A percentile compares a stretch with the other conserved stretches of the same genome.
phyloP scores from a whole-genome alignment of 2,888 invertebrate genomes.

The Fragum whitleyi region DNA sequence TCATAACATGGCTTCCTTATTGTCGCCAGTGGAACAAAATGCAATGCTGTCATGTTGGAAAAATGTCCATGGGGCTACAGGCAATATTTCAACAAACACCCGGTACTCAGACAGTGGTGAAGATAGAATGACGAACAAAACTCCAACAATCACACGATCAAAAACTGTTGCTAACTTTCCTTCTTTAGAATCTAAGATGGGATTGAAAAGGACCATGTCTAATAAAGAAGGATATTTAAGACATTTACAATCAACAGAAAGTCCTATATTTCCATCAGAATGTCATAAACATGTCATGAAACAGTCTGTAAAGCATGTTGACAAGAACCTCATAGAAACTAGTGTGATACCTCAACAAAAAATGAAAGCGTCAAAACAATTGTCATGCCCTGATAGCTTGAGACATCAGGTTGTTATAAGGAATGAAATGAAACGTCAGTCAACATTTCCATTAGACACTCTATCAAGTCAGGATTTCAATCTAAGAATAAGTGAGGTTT shows the following conservation, averaged over 20 bases:
- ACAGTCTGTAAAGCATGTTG: no score
- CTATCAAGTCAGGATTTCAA: not conserved
- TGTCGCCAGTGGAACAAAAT: slow-evolving; percentile 6
- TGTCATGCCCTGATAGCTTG: not conserved
- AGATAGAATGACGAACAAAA: not conserved
- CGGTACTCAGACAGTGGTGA: not conserved
- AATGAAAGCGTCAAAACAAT: not conserved
- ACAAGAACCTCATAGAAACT: no score
- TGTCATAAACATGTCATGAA: no score
- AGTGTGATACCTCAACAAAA: not conserved
- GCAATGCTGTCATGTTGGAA: slow-evolving; percentile 64
- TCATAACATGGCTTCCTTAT: not conserved
- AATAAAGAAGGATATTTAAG: not conserved
- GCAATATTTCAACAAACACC: not conserved
- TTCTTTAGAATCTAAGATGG: not conserved
- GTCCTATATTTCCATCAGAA: not conserved
- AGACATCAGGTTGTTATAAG: not conserved
- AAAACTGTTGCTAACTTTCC: not conserved
- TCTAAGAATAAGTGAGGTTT: not conserved
- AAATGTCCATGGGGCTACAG: slow-evolving; percentile 50
- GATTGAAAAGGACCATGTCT: not conserved
- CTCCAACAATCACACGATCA: not conserved
- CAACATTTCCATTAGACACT: not conserved
- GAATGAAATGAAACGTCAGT: not conserved
- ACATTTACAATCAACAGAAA: not conserved